A percentile compares a stretch with the other conserved stretches of the same genome.
Evolutionary conservation across 2,797 vertebrate genomes (phyloP).

Genomic region (Dendrocincla fuliginosa): DNA sequence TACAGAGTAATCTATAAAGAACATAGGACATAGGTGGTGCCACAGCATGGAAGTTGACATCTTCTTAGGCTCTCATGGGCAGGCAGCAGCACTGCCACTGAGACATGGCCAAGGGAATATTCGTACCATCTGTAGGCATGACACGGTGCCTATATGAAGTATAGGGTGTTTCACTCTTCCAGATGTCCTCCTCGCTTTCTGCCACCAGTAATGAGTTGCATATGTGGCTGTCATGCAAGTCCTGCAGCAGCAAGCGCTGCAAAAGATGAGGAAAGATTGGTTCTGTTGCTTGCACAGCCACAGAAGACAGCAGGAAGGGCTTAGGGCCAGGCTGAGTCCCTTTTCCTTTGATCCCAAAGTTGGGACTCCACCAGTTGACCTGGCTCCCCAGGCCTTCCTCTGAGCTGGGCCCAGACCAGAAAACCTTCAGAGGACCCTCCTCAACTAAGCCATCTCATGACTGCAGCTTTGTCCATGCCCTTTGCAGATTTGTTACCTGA

Average conservation of each 20-base stretch:
- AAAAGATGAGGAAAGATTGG: background rate
- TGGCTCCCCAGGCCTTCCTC: background rate
- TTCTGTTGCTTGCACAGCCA: background rate
- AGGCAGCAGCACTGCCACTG: background rate
- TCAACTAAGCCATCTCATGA: background rate
- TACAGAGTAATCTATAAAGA: constrained; percentile 84
- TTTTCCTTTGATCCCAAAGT: background rate
- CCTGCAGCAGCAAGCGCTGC: constrained; percentile 92
- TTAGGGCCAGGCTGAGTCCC: background rate
- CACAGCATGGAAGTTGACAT: background rate
- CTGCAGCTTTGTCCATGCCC: background rate
- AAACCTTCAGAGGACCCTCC: background rate
- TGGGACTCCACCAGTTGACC: background rate
- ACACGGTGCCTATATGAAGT: constrained; percentile 81
- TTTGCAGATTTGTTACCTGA: constrained; percentile 81
- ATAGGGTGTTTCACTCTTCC: constrained; percentile 93
- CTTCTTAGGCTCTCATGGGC: background rate
- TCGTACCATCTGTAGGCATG: constrained; percentile 86
- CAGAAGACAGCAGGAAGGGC: background rate
- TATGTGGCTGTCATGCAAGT: constrained; percentile 93
- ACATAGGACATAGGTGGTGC: background rate
- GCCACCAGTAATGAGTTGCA: constrained; percentile 96
- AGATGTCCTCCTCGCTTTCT: constrained; percentile 98
- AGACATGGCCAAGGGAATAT: background rate
- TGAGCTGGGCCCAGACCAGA: background rate